Percentiles rank a stretch among this genome's conserved stretches.
Conservation (phyloP, 2,888 invertebrate species). For the Galeruca laticollis region DNA sequence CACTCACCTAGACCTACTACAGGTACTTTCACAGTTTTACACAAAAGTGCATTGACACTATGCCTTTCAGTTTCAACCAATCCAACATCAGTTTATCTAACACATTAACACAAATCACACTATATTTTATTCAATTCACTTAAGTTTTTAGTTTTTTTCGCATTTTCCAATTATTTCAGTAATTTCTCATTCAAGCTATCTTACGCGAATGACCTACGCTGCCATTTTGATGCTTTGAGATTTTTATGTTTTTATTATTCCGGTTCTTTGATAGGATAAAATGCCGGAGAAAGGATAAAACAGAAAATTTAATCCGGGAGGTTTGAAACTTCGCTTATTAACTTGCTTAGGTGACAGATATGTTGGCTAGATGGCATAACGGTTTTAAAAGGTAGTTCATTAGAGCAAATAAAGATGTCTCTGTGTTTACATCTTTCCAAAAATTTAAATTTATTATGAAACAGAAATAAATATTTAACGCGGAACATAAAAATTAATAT, state of each 20-base stretch:
- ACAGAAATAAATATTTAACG: too few species aligned
- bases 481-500: too few species aligned
- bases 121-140: constrained; percentile 28
- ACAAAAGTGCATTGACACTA: constrained; percentile 48
- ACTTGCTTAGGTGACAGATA: neutral
- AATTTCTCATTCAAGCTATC: constrained; percentile 15
- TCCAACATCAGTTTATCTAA: constrained; percentile 20
- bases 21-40: constrained; percentile 43
- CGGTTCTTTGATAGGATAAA: constrained; percentile 27
- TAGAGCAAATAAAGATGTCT: too few species aligned
- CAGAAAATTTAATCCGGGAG: constrained; percentile 23
- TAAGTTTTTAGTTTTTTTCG: constrained; percentile 19
- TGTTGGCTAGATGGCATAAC: neutral
- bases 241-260: constrained; percentile 32
- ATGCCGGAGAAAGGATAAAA: constrained; percentile 26
- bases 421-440: too few species aligned
- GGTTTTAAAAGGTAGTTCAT: neutral
- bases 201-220: constrained; percentile 31
- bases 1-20: constrained; percentile 39
- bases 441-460: too few species aligned
- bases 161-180: constrained; percentile 21
- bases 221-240: constrained; percentile 45
- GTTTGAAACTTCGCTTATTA: neutral
- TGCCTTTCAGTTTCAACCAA: constrained; percentile 16
- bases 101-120: constrained; percentile 13